Evolutionary conservation across 2,888 invertebrate species (phyloP), one percentile per base, ranked within the genome.

Genomic region (Argyresthia albistria): DNA sequence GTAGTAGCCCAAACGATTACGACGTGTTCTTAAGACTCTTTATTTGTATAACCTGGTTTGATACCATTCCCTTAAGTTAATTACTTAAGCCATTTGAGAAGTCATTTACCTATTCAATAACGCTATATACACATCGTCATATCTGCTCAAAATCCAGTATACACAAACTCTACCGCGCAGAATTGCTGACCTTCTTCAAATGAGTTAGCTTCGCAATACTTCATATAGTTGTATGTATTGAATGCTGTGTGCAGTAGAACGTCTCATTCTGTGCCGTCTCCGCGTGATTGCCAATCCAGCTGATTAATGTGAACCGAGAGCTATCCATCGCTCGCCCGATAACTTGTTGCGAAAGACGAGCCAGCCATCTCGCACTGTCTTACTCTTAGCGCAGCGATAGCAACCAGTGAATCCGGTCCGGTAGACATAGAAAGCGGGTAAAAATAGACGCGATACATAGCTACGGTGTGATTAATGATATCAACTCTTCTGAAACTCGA

Each of bases 271-370:
- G 64, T 62, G 53, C 59, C 55, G 48, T 51, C 53, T 61, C 63
- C 64, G 62, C 58, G 58, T 61, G 62, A 65, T 68, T 66, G 67
- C 66, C 65, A 66, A 67, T 71, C 67, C 62, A 60, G 60, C 70
- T 80, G 79, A 80, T 80, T 74, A 77, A 80, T 80, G 73, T 63
- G 63, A 68, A 50, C 16, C 51, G 36, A 15, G 46, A 10, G 12
- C 14, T 36, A 25, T 25, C 25, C 25, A 25, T 25, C 25, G 25
- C 53, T 48, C 43, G 36, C 36, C 14, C 15, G 50, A 42, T 35
- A 73, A 76, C 75, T 79, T 76, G 74, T 78, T 79, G 76, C 73
- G 66, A 73, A 67, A 45, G 14, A 45, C 15, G 66, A 66, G 68
- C 63, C 63, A 60, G 64, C 65, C 66, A 67, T 72, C 65, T 63